A percentile compares a stretch with the other conserved stretches of the same genome.
These are phyloP conservation scores for Dastarcus helophoroides DNA, from an alignment of 2,888 invertebrate species.

Conservation along the genomic window DNA sequence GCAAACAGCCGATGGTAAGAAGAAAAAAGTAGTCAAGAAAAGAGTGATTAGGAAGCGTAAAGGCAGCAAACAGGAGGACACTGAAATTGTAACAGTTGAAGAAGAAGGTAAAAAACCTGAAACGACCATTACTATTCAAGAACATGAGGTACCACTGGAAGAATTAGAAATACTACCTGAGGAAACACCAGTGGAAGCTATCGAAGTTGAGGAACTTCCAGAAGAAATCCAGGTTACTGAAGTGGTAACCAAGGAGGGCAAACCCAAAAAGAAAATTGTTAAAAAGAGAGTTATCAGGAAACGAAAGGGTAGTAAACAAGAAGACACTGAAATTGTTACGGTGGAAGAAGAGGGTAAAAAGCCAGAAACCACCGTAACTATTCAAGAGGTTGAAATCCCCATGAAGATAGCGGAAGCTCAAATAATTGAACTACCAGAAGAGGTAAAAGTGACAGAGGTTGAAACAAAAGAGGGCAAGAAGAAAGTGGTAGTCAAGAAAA, in stretches of 20 bases:
- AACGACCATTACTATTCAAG: constrained; percentile 21
- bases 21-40: constrained; percentile 21
- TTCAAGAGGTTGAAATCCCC: constrained; percentile 17
- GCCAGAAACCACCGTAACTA: too few relatives aligned
- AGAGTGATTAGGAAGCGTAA: constrained; percentile 21
- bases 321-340: constrained; percentile 31
- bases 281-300: constrained; percentile 35
- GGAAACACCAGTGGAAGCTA: constrained; percentile 6
- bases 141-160: constrained; percentile 14
- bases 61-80: constrained; percentile 29
- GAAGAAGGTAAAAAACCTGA: constrained; percentile 32
- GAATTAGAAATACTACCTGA: constrained; percentile 11
- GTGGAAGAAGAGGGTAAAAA: constrained; percentile 18
- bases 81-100: constrained; percentile 37
- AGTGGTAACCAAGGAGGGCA: constrained; percentile 14
- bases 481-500: constrained; percentile 22
- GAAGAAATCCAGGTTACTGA: constrained; percentile 22
- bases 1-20: constrained; percentile 22
- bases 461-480: constrained; percentile 17
- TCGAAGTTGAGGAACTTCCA: constrained; percentile 19
- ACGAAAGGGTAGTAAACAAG: constrained; percentile 26
- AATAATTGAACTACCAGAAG: constrained; percentile 24
- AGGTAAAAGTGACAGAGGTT: constrained; percentile 19
- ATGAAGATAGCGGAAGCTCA: constrained; percentile 27
- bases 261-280: constrained; percentile 24